Evolutionary conservation across 2,797 vertebrate species (phyloP), one percentile per base, ranked within the genome.

Genomic region (Melopsittacus undulatus): DNA sequence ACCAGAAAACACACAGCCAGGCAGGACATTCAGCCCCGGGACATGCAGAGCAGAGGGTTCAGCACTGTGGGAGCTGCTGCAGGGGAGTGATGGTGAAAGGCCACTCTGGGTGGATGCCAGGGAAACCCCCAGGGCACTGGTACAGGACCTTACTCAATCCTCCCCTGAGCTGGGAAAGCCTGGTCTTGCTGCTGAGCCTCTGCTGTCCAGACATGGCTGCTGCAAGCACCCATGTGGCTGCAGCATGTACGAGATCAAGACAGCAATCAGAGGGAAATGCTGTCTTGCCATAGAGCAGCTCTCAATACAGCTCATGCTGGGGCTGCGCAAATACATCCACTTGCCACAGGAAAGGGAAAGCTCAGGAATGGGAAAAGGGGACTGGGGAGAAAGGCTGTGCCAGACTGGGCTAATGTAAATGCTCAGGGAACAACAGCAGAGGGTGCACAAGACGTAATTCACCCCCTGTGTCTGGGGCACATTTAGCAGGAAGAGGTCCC

Each of bases 241-340:
- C 19, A 57, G 32, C 1, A 1, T 1, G 1, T 20, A 42, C 11
- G 1, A 5, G 19, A 43, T 43, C 43, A 46, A 79, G 54, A 63
- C 0, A 1, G 14, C 81, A 76, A 6, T 5, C 1, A 0, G 22
- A 61, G 22, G 0, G 0, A 83, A 91, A 63, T 8, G 43, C 14
- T 57, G 13, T 32, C 27, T 82, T 82, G 61, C 7, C 4, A 30
- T 5, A 5, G 7, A 46, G 34, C 48, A 61, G 29, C 23, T 87
- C 64, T 24, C 46, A 70, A 9, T 17, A 40, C 51, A 36, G 11
- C 5, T 83, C 40, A 3, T 10, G 10, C 40, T 36, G 16, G 56
- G 36, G 56, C 67, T 61, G 40, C 62, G 62, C 42, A 88, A 78
- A 68, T 24, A 24, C 26, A 64, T 70, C 23, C 19, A 56, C 22